Conservation (phyloP, 1,140 invertebrate species). For the Drosophila subobscura region DNA sequence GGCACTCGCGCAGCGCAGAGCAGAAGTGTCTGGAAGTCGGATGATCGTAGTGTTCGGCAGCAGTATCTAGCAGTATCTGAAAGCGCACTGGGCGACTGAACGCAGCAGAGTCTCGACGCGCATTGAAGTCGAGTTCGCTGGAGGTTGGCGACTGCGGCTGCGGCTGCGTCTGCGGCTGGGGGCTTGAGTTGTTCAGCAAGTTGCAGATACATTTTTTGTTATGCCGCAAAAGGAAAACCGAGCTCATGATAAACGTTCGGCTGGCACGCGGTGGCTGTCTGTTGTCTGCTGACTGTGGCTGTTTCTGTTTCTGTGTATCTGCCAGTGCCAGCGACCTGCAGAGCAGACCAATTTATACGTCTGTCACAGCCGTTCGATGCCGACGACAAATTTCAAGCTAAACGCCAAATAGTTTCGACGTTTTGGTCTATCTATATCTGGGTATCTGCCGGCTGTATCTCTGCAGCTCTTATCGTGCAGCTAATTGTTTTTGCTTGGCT, state of each 20-base stretch:
- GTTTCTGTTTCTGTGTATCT: slow-evolving; percentile 32
- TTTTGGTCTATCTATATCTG: slow-evolving; percentile 64
- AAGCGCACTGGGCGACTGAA: slow-evolving; percentile 68
- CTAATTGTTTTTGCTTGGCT: slow-evolving; percentile 73
- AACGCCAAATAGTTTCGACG: slow-evolving; percentile 69
- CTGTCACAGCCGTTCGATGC: slow-evolving; percentile 70
- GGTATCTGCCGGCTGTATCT: slow-evolving; percentile 59
- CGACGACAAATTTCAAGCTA: slow-evolving; percentile 77
- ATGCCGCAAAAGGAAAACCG: slow-evolving; percentile 75
- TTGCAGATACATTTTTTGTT: slow-evolving; percentile 74
- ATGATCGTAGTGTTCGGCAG: too few relatives aligned
- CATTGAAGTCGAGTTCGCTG: slow-evolving; percentile 73
- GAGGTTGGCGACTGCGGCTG: slow-evolving; percentile 38
- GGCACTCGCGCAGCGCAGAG: slow-evolving; percentile 39
- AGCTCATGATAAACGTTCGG: slow-evolving; percentile 74
- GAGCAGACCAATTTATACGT: slow-evolving; percentile 74
- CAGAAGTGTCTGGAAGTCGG: too few relatives aligned
- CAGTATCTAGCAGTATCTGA: slow-evolving; percentile 60
- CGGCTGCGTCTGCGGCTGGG: slow-evolving; percentile 8
- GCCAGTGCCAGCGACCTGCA: slow-evolving; percentile 42
- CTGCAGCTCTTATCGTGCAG: slow-evolving; percentile 70
- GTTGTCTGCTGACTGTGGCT: slow-evolving; percentile 17
- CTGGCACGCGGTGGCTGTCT: slow-evolving; percentile 61
- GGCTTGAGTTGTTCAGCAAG: slow-evolving; percentile 57
- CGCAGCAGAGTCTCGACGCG: slow-evolving; percentile 70